Conservation (phyloP, 2,797 vertebrate genomes). For the Megaceryle alcyon region DNA sequence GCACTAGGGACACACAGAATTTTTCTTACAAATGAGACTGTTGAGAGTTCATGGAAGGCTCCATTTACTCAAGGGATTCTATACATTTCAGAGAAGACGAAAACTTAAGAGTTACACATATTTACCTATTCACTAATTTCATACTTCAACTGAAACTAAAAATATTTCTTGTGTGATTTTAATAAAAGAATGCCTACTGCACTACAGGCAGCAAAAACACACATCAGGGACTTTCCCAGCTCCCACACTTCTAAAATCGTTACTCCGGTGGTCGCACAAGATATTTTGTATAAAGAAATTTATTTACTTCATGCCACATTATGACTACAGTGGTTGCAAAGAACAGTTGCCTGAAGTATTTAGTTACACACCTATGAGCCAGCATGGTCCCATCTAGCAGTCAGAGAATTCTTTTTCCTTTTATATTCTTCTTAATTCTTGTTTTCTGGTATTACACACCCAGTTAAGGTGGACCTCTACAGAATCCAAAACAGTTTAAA, state of each 20-base stretch:
- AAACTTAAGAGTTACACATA: neutral
- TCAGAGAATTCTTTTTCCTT: neutral
- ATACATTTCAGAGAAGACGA: neutral
- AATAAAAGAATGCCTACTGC: neutral
- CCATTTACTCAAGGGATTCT: rapidly evolving
- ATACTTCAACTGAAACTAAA: neutral
- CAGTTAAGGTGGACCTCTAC: neutral
- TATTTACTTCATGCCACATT: neutral
- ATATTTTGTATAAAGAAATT: neutral
- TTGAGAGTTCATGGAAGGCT: neutral
- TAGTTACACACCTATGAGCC: neutral
- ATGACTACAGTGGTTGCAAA: neutral
- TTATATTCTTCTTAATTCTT: conserved; percentile 23
- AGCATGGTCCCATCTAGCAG: neutral
- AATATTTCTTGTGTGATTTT: neutral
- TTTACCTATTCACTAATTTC: neutral
- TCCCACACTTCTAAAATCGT: neutral
- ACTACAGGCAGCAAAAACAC: neutral
- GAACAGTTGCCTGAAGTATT: neutral
- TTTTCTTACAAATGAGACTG: neutral
- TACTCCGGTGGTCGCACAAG: neutral
- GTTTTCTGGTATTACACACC: neutral
- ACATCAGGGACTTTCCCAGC: neutral
- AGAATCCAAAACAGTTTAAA: neutral
- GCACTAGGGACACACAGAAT: neutral